Conservation (phyloP, 37 sponge, comb jelly and placozoan species). For the Eunapius fragilis region DNA sequence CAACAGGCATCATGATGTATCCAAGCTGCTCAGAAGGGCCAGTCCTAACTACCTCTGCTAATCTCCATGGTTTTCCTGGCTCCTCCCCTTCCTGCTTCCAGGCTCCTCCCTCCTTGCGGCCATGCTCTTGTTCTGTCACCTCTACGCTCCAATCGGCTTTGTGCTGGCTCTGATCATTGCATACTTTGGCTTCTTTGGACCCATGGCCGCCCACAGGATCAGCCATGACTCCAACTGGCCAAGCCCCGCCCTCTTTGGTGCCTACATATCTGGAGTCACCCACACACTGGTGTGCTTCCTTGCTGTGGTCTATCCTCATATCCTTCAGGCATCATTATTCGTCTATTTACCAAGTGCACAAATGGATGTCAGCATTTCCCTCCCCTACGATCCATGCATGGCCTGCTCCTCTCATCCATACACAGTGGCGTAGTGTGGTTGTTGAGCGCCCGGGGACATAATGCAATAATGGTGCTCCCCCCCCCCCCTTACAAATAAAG, state of each 20-base stretch:
- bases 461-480: too few relatives aligned
- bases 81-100: constrained; percentile 22
- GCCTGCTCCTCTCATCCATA: too few relatives aligned
- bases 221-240: constrained; percentile 49
- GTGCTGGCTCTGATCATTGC: constrained; percentile 12
- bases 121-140: constrained; percentile 8
- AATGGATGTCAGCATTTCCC: too few relatives aligned
- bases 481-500: too few relatives aligned
- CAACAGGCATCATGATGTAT: neutral
- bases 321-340: too few relatives aligned
- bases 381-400: too few relatives aligned
- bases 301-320: constrained; percentile 36
- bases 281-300: constrained; percentile 55
- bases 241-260: constrained; percentile 65
- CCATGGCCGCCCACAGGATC: constrained; percentile 29
- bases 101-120: constrained; percentile 27
- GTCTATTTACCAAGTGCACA: too few relatives aligned
- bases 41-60: neutral
- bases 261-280: constrained; percentile 35
- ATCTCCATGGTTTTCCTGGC: constrained; percentile 12
- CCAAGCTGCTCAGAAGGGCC: neutral
- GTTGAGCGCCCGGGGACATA: too few relatives aligned
- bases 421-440: too few relatives aligned
- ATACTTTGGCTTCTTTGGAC: constrained; percentile 45
- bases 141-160: constrained; percentile 14